Evolutionary conservation across 2,797 vertebrate genomes (phyloP), one percentile per base, ranked within the genome.

Genomic region (Sebastes ruberrimus): DNA sequence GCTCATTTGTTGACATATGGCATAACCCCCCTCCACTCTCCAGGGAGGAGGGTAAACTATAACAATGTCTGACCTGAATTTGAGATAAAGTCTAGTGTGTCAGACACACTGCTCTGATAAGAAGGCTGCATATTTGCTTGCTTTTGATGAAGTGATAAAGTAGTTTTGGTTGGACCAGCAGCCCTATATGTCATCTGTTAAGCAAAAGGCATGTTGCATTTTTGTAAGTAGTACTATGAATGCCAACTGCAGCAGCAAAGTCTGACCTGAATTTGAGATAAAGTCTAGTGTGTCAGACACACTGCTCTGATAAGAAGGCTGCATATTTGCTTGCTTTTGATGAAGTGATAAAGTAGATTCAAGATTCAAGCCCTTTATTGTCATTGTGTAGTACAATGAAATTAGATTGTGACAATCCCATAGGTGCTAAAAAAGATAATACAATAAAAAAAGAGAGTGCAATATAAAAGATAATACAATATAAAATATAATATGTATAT

Each of bases 1-100:
- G 59, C 65, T 38, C 76, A 81, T 85, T 80, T 89, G 85, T 84
- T 91, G 89, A 93, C 92, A 94, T 93, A 94, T 94, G 93, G 92
- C 71, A 80, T 79, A 70, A 71, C 84, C 92, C 93, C 42, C 90
- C 87, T 73, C 89, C 82, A 60, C 38, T 73, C 71, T 86, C 67
- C 56, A 33, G 74, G 65, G 83, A 88, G 84, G 81, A 56, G 11
- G 76, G 38, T 16, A 42, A 42, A 78, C 84, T 80, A 71, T 80
- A 89, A 94, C 92, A 94, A 93, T 91, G 88, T 93, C 77, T 95
- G 94, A 95, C 91, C 92, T 94, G 87, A 82, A 90, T 94, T 89
- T 90, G 11, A 84, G 74, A 88, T 90, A 86, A 90, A 88, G 88
- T 88, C 78, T 42, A 52, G 27, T 64, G 84, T 57, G 82, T 57